Conservation (phyloP, 2,888 invertebrate genomes). For the Kryphioiulus occultus region DNA sequence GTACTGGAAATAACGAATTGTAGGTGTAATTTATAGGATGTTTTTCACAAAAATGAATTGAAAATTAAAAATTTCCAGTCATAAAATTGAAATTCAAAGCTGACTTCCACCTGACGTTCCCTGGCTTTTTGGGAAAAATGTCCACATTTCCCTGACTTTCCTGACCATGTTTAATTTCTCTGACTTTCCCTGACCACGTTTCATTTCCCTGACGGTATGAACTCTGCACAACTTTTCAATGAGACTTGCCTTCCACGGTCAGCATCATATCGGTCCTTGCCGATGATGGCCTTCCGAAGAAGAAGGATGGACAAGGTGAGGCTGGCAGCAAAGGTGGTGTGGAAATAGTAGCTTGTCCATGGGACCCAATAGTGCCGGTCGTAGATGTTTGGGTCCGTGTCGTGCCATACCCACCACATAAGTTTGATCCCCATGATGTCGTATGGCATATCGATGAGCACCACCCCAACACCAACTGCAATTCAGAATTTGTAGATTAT, state of each 20-base stretch:
- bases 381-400: constrained; percentile 67
- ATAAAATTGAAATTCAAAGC: too few relatives aligned
- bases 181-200: too few relatives aligned
- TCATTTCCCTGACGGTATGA: too few relatives aligned
- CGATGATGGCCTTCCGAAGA: constrained; percentile 66
- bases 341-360: constrained; percentile 85
- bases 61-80: too few relatives aligned
- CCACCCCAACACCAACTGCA: constrained; percentile 73
- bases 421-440: constrained; percentile 80
- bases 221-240: background rate
- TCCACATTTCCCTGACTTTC: too few relatives aligned
- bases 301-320: constrained; percentile 74
- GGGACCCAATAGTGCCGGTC: constrained; percentile 84
- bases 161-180: too few relatives aligned
- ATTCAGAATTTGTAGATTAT: constrained; percentile 52
- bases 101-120: too few relatives aligned
- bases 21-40: too few relatives aligned
- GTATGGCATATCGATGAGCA: constrained; percentile 79
- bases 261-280: constrained; percentile 69
- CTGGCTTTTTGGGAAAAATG: too few relatives aligned
- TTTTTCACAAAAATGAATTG: too few relatives aligned
- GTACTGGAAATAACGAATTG: too few relatives aligned
- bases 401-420: constrained; percentile 85
- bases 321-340: constrained; percentile 76
- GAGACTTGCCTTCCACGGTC: constrained; percentile 66